A percentile compares a stretch with the other conserved stretches of the same genome.
phyloP scores from a whole-genome alignment of 2,113 vertebrate genomes.

The Thalassoma bifasciatum region DNA sequence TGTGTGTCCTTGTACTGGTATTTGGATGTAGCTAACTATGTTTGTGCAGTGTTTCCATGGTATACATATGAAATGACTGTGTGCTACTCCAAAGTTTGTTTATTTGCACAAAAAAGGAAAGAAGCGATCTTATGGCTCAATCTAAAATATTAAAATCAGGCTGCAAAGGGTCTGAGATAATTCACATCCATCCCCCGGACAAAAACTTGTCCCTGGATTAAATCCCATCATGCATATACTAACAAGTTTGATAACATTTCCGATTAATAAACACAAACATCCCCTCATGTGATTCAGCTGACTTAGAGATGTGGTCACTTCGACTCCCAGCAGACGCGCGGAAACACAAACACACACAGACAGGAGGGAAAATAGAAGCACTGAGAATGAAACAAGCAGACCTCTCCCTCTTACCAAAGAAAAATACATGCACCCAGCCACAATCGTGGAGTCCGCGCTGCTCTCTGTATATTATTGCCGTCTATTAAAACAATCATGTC shows the following conservation, averaged over 20 bases:
- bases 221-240: conserved; percentile 14
- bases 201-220: conserved; percentile 8
- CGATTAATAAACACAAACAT: conserved; percentile 34
- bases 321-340: not conserved
- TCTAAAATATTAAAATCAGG: too few relatives aligned
- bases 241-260: conserved; percentile 28
- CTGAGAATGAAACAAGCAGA: conserved; percentile 45
- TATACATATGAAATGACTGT: conserved; percentile 26
- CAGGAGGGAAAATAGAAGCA: conserved; percentile 40
- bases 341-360: conserved; percentile 24
- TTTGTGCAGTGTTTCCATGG: conserved; percentile 17
- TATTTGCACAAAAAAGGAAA: too few relatives aligned
- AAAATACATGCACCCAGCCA: conserved; percentile 40
- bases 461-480: conserved; percentile 62
- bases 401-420: conserved; percentile 24
- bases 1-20: not conserved
- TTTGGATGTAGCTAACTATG: not conserved
- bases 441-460: conserved; percentile 1
- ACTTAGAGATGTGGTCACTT: not conserved
- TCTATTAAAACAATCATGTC: conserved; percentile 72
- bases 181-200: not conserved
- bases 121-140: too few relatives aligned
- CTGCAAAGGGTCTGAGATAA: not conserved
- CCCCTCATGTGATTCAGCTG: conserved; percentile 13
- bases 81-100: conserved; percentile 7